Evolutionary conservation across 2,113 vertebrate species (phyloP), one percentile per base, ranked within the genome.

Genomic region (Marmota flaviventris): DNA sequence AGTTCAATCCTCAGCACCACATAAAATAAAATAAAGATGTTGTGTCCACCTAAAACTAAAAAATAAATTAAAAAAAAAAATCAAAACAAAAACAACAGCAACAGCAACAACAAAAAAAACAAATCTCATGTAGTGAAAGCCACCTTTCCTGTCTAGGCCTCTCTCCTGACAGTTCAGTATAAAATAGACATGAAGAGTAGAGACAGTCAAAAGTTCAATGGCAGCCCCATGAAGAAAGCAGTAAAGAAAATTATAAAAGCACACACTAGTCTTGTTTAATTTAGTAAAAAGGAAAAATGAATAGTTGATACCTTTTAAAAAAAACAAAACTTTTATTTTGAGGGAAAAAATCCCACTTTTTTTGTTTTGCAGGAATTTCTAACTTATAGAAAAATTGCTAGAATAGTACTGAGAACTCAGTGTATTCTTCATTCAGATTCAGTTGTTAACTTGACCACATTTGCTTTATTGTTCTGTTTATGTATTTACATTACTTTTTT

Each of bases 351-450:
- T 69, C 25, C 48, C 48, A 14, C 12, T 16, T 13, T 51, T 92
- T 84, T 72, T 51, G 72, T 83, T 94, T 93, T 95, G 56, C 78
- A 77, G n/a, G 84, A 91, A 82, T 95, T 91, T 75, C 45, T 86
- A 13, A 67, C 4, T 89, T 91, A 65, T 0, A 91, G 58, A 94
- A 25, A 88, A 91, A 32, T 67, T 77, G 20, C 29, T 89, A 61
- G 72, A 81, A 48, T 53, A 85, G 2, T 72, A 42, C 11, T 51
- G 32, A 87, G 48, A 89, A 78, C 83, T 75, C 27, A 51, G 1
- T 63, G 9, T 75, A 29, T 16, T 32, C 72, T 67, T 79, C 76
- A 37, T 25, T n/a, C 34, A 39, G 42, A 24, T 42, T 42, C n/a
- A 91, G 6, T 14, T 37, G 34, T 34, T 48, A 51, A 70, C 18